Evolutionary conservation across 2,113 vertebrate species (phyloP), one percentile per base, ranked within the genome.

Genomic region (Anhinga anhinga): DNA sequence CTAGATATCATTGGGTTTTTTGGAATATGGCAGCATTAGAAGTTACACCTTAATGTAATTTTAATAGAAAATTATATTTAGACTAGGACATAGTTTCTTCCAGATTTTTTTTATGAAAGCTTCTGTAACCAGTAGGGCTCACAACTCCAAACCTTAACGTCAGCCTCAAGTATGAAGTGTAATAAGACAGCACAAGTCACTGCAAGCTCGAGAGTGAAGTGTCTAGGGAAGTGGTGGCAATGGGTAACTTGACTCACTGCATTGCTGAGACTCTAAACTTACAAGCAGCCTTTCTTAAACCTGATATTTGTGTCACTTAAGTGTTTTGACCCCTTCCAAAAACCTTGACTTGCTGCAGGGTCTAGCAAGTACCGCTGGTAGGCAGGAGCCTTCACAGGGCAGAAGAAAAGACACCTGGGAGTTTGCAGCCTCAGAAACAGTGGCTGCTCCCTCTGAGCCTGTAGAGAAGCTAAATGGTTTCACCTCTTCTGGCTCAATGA

Each of bases 401-500:
- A 61, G 32, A 65, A 63, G 19, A 55, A 66, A 78, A 86, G 38
- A 18, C 40, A 5, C 44, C 7, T 13, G 42, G 23, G 71, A n/a
- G 45, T 66, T 2, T 63, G 30, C 73, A 85, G 73, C 53, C 56
- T 82, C 52, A 26, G 34, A 47, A 71, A 11, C 2, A 38, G 42
- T 7, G 53, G 7, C 21, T 56, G 72, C 36, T 77, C 26, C 15
- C 38, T 67, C 27, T 19, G 21, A 61, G 32, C 59, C 42, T 26
- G 15, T 2, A 49, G 72, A 82, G 52, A 95, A 92, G 42, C 59
- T 42, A 12, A 44, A n/a, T 19, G 52, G 59, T n/a, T 78, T 96
- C 91, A 99, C 99, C 99, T 99, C 99, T 95, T 99, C 99, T 8
- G 99, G 99, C 88, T 99, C 99, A 11, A 99, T 99, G 90, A 99